phyloP scores from a whole-genome alignment of 2,797 vertebrate genomes.

The Lycodopsis pacificus region DNA sequence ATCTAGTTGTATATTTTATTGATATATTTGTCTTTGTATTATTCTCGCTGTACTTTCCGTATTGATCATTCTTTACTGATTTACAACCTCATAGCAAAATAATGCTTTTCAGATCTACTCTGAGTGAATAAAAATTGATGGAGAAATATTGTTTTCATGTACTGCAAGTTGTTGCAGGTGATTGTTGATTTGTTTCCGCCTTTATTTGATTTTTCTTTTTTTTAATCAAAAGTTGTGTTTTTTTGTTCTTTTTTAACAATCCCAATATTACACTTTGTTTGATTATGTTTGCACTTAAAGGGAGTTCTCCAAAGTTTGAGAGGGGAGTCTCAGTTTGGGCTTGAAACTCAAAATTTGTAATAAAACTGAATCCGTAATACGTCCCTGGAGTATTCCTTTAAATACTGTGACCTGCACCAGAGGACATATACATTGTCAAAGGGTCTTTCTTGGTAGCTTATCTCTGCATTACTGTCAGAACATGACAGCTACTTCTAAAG shows the following conservation, averaged over 20 bases:
- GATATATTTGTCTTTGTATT: background rate
- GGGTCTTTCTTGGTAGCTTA: background rate
- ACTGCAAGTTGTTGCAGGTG: background rate
- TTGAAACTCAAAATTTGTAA: background rate
- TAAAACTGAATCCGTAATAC: background rate
- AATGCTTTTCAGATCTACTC: background rate
- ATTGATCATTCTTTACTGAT: background rate
- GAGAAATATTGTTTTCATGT: background rate
- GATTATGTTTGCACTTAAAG: background rate
- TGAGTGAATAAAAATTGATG: background rate
- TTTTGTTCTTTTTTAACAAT: background rate
- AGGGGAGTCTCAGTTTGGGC: background rate
- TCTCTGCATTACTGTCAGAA: background rate
- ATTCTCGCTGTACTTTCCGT: background rate
- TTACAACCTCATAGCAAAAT: background rate
- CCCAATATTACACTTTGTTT: background rate
- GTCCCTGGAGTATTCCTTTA: background rate
- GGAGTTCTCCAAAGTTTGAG: background rate
- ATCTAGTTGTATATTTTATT: background rate
- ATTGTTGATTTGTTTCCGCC: background rate
- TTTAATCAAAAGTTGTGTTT: background rate
- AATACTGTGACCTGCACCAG: background rate
- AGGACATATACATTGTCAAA: background rate
- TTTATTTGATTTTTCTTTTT: background rate
- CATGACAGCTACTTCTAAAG: background rate